Percentiles rank a stretch among this genome's conserved stretches.
Conservation (phyloP, 2,888 invertebrate genomes). For the Galeruca laticollis region DNA sequence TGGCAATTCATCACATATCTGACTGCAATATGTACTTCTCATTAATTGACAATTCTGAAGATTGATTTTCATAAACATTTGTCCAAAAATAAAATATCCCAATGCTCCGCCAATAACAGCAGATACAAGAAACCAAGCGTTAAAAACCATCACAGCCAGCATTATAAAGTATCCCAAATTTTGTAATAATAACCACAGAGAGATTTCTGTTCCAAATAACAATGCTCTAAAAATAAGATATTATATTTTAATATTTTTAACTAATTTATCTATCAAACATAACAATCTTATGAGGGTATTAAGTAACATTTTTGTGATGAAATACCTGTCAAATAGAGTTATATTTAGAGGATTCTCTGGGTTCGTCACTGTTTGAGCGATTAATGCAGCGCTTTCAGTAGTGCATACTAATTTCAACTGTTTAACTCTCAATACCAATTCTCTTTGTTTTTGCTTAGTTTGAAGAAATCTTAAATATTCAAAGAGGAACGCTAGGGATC, state of each 20-base stretch:
- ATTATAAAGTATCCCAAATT: constrained; percentile 78
- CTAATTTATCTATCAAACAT: neutral
- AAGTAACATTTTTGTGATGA: neutral
- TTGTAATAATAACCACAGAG: constrained; percentile 62
- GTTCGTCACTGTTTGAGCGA: constrained; percentile 59
- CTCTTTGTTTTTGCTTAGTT: constrained; percentile 65
- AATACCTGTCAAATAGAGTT: constrained; percentile 48
- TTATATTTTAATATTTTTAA: neutral
- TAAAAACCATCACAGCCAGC: constrained; percentile 81
- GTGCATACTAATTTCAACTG: constrained; percentile 62
- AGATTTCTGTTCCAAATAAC: constrained; percentile 59
- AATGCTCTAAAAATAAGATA: constrained; percentile 56
- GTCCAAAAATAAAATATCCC: constrained; percentile 72
- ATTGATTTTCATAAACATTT: constrained; percentile 68
- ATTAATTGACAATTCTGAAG: constrained; percentile 68
- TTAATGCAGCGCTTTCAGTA: constrained; percentile 66
- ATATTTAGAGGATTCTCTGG: constrained; percentile 57
- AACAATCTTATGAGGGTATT: neutral
- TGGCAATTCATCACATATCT: constrained; percentile 62
- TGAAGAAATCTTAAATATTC: constrained; percentile 71
- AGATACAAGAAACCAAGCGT: constrained; percentile 76
- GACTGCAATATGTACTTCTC: constrained; percentile 65
- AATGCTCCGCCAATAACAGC: constrained; percentile 74
- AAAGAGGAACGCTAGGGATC: constrained; percentile 72
- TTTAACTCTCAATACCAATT: constrained; percentile 60